Base-by-base conservation (phyloP, 2,797 vertebrate species). In the Peromyscus eremicus region DNA sequence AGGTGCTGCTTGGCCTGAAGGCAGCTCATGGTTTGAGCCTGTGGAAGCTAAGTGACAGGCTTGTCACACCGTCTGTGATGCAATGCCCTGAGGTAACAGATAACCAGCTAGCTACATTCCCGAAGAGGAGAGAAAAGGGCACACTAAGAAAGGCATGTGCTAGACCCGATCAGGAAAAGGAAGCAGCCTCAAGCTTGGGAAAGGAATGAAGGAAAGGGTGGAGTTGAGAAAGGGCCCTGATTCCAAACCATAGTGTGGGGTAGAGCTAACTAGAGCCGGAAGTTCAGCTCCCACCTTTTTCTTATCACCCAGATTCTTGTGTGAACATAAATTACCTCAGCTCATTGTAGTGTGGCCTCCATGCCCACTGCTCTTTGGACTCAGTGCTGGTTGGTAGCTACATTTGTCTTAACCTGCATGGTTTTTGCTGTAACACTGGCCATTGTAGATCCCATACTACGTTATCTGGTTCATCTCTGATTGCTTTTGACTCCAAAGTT, bases 401-500 rank as follows among this genome's bases (percentile, higher is more conserved):
- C 5, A 0, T 66, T 27, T 29, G 70, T 70, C 52, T 90, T 71
- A n/a, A 40, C 79, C 57, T 55, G 21, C 14, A 40, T 64, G 43
- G 5, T 62, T 3, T 55, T 1, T 4, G 2, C 25, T 2, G 40
- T 79, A 83, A 55, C 66, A 19, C 6, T 75, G 70, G 68, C 21
- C 0, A 0, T 27, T 79, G 37, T 76, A 73, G 66, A 52, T 29
- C 55, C 37, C 1, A 13, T 3, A 37, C 29, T 66, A 27, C 46
- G 34, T 93, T 80, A 34, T 68, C 89, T 64, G 43, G 23, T 27
- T 91, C 55, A 13, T 75, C 12, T 86, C 55, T 68, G 82, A 32
- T 76, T 89, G 64, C 81, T 94, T 93, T 55, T 94, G 80, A 32
- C 40, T 80, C n/a, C 55, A 79, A 1, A 70, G 52, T 64, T 91